These are phyloP conservation scores for Thaleichthys pacificus DNA, from an alignment of 2,797 vertebrate species.

Conservation along the genomic window DNA sequence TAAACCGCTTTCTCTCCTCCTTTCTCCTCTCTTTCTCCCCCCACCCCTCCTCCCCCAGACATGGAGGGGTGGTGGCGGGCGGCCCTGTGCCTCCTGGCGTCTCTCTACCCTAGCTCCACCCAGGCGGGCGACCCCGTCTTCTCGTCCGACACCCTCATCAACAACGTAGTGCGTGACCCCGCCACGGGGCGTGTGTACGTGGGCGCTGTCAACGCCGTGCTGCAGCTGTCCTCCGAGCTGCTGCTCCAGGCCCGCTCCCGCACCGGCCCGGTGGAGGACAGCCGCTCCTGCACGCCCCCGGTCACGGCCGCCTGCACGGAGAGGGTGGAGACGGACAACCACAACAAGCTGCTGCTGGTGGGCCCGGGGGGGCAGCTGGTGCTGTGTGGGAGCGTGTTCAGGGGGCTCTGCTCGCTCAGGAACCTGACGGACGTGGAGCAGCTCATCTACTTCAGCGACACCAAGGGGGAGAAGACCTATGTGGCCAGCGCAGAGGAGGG, in stretches of 20 bases:
- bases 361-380: conserved; percentile 74
- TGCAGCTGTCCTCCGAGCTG: conserved; percentile 81
- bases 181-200: conserved; percentile 83
- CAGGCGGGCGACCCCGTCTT: conserved; percentile 33
- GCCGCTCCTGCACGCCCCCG: conserved; percentile 87
- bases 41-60: conserved; percentile 38
- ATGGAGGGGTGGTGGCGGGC: conserved; percentile 61
- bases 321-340: conserved; percentile 76
- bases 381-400: conserved; percentile 90
- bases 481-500: conserved; percentile 87
- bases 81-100: conserved; percentile 37
- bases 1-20: not conserved
- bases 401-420: conserved; percentile 89
- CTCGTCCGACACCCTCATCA: conserved; percentile 57
- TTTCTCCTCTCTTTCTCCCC: not conserved
- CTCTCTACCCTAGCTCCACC: conserved; percentile 37
- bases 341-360: conserved; percentile 90
- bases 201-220: conserved; percentile 85
- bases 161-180: conserved; percentile 69
- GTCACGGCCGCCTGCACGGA: conserved; percentile 80
- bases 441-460: conserved; percentile 82
- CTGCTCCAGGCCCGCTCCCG: conserved; percentile 45
- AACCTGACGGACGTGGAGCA: conserved; percentile 78
- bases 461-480: conserved; percentile 91
- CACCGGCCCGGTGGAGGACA: conserved; percentile 84